Evolutionary conservation across 2,888 invertebrate genomes (phyloP), one percentile per base, ranked within the genome.

Genomic region (Rotaria magnacalcarata): DNA sequence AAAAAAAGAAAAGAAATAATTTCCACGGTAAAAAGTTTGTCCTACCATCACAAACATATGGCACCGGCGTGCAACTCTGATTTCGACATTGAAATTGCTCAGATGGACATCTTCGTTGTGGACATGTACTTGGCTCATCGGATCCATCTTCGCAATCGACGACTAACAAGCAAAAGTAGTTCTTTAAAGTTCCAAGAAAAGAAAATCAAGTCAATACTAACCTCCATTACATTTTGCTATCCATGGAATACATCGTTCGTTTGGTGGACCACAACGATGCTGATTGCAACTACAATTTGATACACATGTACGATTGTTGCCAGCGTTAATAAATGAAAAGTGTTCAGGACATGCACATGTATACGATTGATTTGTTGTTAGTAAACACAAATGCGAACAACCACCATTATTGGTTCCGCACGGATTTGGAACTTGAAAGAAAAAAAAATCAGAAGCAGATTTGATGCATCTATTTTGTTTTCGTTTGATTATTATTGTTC

Each of bases 321-420:
- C 93, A 90, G 96, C 95, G 4, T 89, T 88, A 86, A 91, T 88
- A 85, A 97, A 91, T 88, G 94, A 94, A 92, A 95, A 99, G 89
- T 96, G 96, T 91, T 98, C 96, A 0, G 99, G 98, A 91, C 99
- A 99, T 3, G 94, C 94, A 90, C 99, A 99, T 6, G 94, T 94
- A 90, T 93, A 95, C 34, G 94, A 94, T 52, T 89, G 89, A 52
- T 92, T 92, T 27, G 92, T 92, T 27, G 96, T 88, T 43, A 87
- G 93, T 90, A 98, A 99, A 90, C 99, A 99, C 85, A 99, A 93
- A 90, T 97, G 96, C 88, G 95, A 94, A 90, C 98, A 99, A 88
- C 94, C 95, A 0, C 96, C 96, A 89, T 96, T 96, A 52, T 86
- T 85, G 89, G 94, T 93, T 34, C 93, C 92, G 27, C 86, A 86